These are phyloP conservation scores for Enteromius anoplus DNA, from an alignment of 2,797 vertebrate species.

Conservation along the genomic window DNA sequence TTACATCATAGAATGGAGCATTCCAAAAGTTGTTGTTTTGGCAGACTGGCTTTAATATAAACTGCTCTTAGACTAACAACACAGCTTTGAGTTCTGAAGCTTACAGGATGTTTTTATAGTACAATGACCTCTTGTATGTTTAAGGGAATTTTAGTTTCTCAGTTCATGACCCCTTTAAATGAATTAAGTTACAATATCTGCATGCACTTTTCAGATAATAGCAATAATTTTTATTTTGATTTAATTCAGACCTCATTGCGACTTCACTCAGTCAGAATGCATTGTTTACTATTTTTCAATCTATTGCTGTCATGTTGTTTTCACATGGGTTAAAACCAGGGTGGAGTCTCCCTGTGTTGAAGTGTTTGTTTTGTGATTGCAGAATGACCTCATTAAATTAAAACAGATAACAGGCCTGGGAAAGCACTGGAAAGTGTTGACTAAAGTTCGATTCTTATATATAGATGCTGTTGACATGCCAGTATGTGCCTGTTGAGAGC, in stretches of 20 bases:
- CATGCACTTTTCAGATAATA: neutral
- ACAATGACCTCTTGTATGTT: no score
- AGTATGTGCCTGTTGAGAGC: constrained; percentile 1
- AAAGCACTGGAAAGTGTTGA: constrained; percentile 10
- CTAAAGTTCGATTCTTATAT: constrained; percentile 8
- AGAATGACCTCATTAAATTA: constrained; percentile 32
- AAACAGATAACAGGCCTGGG: constrained; percentile 15
- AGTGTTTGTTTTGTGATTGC: constrained; percentile 26
- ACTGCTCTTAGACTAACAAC: no score
- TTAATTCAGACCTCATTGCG: neutral
- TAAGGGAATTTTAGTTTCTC: no score
- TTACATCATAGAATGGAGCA: no score
- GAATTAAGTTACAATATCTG: no score
- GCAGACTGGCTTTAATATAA: no score
- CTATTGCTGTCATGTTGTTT: constrained; percentile 12
- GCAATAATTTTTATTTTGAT: no score
- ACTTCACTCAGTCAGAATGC: neutral
- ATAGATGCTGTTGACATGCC: constrained; percentile 15
- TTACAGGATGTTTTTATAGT: no score
- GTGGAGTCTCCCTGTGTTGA: constrained; percentile 2
- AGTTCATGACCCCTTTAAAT: no score
- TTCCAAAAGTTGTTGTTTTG: no score
- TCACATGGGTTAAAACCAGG: constrained; percentile 11
- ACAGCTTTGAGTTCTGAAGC: no score
- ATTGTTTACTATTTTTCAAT: neutral